Conservation (phyloP, 1,140 invertebrate genomes). For the Drosophila pruinosa region DNA sequence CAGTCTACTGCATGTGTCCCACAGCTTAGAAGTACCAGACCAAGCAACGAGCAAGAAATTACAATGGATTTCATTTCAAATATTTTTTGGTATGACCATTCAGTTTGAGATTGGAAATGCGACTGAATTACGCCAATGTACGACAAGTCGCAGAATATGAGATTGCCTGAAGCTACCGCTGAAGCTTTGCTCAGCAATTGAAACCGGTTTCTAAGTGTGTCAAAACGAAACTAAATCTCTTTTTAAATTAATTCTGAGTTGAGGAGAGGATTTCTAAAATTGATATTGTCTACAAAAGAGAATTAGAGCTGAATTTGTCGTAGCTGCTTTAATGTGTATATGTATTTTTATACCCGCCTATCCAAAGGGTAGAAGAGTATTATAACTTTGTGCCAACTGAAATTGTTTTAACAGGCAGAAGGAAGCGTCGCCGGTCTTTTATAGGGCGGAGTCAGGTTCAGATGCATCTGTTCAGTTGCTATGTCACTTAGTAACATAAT, state of each 20-base stretch:
- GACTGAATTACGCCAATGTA: not conserved
- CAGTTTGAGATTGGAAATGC: not conserved
- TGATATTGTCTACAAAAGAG: not conserved
- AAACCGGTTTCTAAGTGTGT: not conserved
- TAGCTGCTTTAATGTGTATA: too few relatives aligned
- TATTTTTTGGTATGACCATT: conserved; percentile 1
- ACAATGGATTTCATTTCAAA: conserved; percentile 45
- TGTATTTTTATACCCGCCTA: too few relatives aligned
- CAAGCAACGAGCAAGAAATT: conserved; percentile 37
- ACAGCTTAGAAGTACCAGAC: conserved; percentile 35
- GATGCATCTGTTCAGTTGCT: too few relatives aligned
- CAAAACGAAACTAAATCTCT: not conserved
- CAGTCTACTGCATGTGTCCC: conserved; percentile 46
- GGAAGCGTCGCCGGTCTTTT: too few relatives aligned
- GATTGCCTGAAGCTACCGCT: not conserved
- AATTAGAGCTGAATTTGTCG: too few relatives aligned
- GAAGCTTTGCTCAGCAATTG: not conserved
- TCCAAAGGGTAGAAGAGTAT: too few relatives aligned
- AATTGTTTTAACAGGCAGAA: too few relatives aligned
- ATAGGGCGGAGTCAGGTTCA: too few relatives aligned
- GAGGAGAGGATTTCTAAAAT: not conserved
- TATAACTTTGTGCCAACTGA: too few relatives aligned
- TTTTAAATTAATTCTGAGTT: not conserved
- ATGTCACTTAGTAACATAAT: too few relatives aligned
- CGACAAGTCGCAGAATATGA: not conserved